Evolutionary conservation across 1,140 invertebrate species (phyloP).

Genomic region (Heliconius hermathena): DNA sequence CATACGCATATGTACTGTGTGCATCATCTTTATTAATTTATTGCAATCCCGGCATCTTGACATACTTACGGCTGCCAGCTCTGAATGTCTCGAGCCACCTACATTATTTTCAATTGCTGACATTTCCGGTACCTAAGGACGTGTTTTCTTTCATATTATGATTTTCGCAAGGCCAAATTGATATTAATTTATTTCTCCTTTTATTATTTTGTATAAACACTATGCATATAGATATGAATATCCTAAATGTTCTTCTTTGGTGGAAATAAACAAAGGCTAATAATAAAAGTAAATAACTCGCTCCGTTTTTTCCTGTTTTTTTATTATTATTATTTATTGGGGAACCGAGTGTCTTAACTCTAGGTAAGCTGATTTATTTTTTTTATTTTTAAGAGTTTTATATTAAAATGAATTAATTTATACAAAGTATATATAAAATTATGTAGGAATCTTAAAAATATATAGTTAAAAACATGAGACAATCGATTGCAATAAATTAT

Average conservation of each 20-base stretch:
- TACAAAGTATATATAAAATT: too few species aligned
- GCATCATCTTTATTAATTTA: slow-evolving; percentile 50
- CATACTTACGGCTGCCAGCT: slow-evolving; percentile 37
- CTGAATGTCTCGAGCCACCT: slow-evolving; percentile 34
- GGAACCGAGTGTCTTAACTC: too few species aligned
- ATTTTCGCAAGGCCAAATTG: slow-evolving; percentile 37
- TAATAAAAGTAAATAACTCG: too few species aligned
- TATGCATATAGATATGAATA: background rate
- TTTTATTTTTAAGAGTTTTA: too few species aligned
- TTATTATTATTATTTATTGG: too few species aligned
- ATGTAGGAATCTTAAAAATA: too few species aligned
- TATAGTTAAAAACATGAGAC: background rate
- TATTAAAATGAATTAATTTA: too few species aligned
- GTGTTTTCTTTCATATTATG: slow-evolving; percentile 31
- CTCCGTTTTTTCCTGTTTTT: too few species aligned
- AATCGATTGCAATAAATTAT: background rate
- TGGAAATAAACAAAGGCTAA: background rate
- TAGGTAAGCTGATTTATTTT: too few species aligned
- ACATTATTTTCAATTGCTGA: slow-evolving; percentile 49
- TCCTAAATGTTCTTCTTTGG: background rate
- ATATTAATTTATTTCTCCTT: slow-evolving; percentile 2
- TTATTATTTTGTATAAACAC: background rate
- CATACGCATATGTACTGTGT: slow-evolving; percentile 23
- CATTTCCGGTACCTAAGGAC: slow-evolving; percentile 48
- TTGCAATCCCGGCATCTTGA: slow-evolving; percentile 48